Evolutionary conservation across 2,888 invertebrate genomes (phyloP), one percentile per base, ranked within the genome.

Genomic region (Leucoptera coffeella): DNA sequence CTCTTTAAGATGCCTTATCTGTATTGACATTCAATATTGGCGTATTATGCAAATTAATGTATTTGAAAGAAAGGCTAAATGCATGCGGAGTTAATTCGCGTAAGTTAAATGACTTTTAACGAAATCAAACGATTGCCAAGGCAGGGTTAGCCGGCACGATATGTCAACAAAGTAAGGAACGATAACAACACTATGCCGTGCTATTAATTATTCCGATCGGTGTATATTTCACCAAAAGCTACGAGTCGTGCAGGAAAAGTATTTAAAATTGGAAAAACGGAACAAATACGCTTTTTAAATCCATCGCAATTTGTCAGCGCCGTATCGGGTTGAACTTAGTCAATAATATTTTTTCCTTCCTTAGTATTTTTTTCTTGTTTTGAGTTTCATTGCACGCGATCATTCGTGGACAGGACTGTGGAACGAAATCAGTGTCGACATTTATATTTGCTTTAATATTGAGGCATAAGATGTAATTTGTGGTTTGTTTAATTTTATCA

Each of bases 291-390:
- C 49, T 43, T 40, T 46, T 54, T 48, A 56, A 54, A 58, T 50
- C 54, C 42, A 43, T 50, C 52, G 58, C 59, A 51, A 61, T 64
- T 65, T 67, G 56, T 64, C 64, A 64, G 58, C 47, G 50, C 51
- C 47, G 45, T 51, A 61, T 58, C 54, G 52, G 50, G 46, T 45
- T 45, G 43, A 45, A 49, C 44, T 56, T 48, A 61, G 56, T 58
- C 62, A 54, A 64, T 65, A 64, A 53, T 57, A 58, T 57, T 58
- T 50, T 42, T 47, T 49, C 36, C 35, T 37, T 33, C 39, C 42
- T 43, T 60, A n/a, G n/a, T n/a, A 59, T 59, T 64, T 62, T 60
- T 47, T 53, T 49, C 43, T 57, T 60, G 58, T 54, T 44, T 43
- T 55, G 51, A 43, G 50, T 53, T 53, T 53, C 52, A 47, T 47